phyloP scores from a whole-genome alignment of 1,140 invertebrate species.

The Drosophila sechellia region DNA sequence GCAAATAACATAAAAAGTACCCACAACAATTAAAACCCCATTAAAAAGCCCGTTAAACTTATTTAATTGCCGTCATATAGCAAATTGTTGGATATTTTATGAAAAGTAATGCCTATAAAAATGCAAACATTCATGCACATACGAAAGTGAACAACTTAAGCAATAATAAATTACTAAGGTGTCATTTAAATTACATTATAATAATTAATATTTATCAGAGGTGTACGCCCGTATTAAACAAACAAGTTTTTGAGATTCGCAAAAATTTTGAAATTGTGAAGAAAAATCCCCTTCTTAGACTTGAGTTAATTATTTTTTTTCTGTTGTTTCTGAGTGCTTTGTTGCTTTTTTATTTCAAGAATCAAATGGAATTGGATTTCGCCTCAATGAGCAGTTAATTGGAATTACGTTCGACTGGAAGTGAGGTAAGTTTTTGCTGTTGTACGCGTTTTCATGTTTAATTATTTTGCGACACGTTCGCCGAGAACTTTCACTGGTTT shows the following conservation, averaged over 20 bases:
- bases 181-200: not conserved
- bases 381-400: conserved; percentile 17
- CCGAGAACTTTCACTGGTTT: conserved; percentile 34
- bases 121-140: too few species aligned
- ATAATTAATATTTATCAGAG: not conserved
- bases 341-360: conserved; percentile 19
- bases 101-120: too few species aligned
- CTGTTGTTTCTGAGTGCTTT: conserved; percentile 5
- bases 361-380: conserved; percentile 33
- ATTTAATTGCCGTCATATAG: not conserved
- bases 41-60: not conserved
- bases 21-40: not conserved
- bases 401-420: conserved; percentile 13
- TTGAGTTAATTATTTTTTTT: conserved; percentile 9
- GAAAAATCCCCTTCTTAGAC: not conserved
- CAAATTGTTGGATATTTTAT: too few species aligned
- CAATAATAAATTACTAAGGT: too few species aligned
- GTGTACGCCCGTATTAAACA: not conserved
- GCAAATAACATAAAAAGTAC: not conserved
- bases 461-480: conserved; percentile 37
- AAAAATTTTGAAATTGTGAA: conserved; percentile 9
- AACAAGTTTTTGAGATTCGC: not conserved
- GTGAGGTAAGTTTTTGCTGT: conserved; percentile 18
- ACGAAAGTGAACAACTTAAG: too few species aligned
- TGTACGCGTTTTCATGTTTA: conserved; percentile 8